A percentile compares a stretch with the other conserved stretches of the same genome.
Evolutionary conservation across 2,888 invertebrate genomes (phyloP).

Genomic region (Holacanthella duospinosa): DNA sequence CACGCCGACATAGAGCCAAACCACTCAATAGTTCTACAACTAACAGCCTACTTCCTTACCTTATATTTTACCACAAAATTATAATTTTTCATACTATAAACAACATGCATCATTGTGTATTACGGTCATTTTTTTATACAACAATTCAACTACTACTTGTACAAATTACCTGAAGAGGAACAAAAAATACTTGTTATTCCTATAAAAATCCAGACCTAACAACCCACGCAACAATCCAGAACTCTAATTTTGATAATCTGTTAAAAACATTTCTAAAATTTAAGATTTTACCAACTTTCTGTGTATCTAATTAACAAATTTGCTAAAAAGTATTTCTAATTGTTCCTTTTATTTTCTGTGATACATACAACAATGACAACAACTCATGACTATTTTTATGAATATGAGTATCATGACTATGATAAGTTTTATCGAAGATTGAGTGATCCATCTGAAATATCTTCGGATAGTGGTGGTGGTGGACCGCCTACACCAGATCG

Average conservation of each 20-base stretch:
- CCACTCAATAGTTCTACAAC: no score
- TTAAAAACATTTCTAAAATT: neutral
- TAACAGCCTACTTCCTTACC: no score
- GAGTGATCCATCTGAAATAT: slow-evolving; percentile 34
- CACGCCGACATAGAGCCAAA: no score
- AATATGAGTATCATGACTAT: slow-evolving; percentile 32
- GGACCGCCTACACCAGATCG: slow-evolving; percentile 29
- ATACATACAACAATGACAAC: neutral
- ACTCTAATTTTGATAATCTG: neutral
- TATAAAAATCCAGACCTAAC: no score
- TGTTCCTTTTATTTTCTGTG: neutral
- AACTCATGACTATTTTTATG: slow-evolving; percentile 29
- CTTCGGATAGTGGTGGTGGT: slow-evolving; percentile 26
- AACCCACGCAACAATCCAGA: neutral
- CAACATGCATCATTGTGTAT: neutral
- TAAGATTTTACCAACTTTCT: neutral
- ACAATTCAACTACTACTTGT: no score
- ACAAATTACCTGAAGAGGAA: no score
- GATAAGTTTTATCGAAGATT: slow-evolving; percentile 35
- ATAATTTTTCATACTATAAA: no score
- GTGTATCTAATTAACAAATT: neutral
- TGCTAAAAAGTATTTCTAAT: neutral
- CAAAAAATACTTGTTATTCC: no score
- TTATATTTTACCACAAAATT: no score
- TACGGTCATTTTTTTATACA: neutral